Base-by-base conservation (phyloP, 2,113 vertebrate genomes). In the Cacatua alba region DNA sequence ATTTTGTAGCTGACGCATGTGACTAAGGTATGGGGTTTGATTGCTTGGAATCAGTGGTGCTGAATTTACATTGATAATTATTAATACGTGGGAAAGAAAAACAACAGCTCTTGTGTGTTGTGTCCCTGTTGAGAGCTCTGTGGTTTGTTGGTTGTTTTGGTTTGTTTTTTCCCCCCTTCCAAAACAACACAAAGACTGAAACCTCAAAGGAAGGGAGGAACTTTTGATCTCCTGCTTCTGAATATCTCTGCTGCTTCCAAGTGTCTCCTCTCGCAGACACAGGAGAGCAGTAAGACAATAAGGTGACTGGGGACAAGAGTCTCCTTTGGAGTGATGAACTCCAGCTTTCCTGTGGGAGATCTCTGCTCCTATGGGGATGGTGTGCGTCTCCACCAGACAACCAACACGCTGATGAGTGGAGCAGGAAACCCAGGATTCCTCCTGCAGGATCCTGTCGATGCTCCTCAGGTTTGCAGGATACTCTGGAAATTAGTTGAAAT, bases 181-280 rank as follows among this genome's bases (percentile, higher is more conserved):
- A 65, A 86, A 92, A 81, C 59, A 86, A 26, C 46, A 59, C 65
- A 72, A 37, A 81, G 41, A 0, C 35, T 51, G 51, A 88, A 48
- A 51, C 33, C 90, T 93, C 72, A 82, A 41, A 90, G 93, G 74
- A 96, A 79, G 49, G 80, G 62, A 92, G 70, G 83, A 68, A 75
- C 80, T 84, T 80, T 33, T 76, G 65, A 69, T 87, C 12, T 87
- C 60, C 21, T 80, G 75, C 70, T 80, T 86, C 55, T 88, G 79
- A 65, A 17, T 65, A 70, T 37, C 51, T 75, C 39, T 76, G 69
- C 86, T 57, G 52, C 64, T 80, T 75, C 64, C 2, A 0, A 48
- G 79, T 18, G 64, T 51, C 79, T 75, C 72, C 51, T 81, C 26
- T 70, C 0, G 0, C 71, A 41, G 90, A 13, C 64, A 10, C 46